Evolutionary conservation across 2,888 invertebrate genomes (phyloP).

Genomic region (Agrochola lota): DNA sequence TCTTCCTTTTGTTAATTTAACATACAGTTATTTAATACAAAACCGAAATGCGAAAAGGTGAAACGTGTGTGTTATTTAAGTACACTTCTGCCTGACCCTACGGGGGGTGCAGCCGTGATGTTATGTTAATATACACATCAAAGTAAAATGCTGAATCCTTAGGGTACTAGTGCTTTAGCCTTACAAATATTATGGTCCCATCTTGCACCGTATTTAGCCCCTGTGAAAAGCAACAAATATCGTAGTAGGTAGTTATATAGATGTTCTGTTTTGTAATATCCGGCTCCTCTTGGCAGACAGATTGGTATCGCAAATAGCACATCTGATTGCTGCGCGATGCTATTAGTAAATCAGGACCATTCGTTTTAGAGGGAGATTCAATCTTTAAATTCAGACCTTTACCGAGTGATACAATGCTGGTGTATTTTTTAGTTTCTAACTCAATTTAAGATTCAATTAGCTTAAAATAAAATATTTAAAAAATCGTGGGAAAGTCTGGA

Average conservation of each 20-base stretch:
- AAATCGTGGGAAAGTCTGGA: not conserved
- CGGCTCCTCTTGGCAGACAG: slow-evolving; percentile 23
- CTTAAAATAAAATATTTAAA: not conserved
- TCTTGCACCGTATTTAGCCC: not conserved
- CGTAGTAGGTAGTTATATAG: not conserved
- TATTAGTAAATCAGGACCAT: slow-evolving; percentile 34
- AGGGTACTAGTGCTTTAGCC: too few species aligned
- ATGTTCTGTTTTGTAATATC: slow-evolving; percentile 32
- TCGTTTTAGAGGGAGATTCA: not conserved
- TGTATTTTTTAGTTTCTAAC: not conserved
- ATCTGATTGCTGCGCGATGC: slow-evolving; percentile 29
- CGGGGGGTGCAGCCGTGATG: too few species aligned
- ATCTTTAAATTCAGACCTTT: not conserved
- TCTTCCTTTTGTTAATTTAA: too few species aligned
- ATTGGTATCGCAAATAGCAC: slow-evolving; percentile 49
- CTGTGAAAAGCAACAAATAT: slow-evolving; percentile 9
- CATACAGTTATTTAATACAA: not conserved
- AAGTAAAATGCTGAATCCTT: not conserved
- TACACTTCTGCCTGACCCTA: too few species aligned
- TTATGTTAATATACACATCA: not conserved
- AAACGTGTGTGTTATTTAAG: not conserved
- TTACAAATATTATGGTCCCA: not conserved
- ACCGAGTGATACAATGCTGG: not conserved
- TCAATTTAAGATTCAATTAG: not conserved
- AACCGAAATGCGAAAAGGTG: not conserved